Conservation (phyloP, 2,113 vertebrate genomes). For the Sorex araneus region DNA sequence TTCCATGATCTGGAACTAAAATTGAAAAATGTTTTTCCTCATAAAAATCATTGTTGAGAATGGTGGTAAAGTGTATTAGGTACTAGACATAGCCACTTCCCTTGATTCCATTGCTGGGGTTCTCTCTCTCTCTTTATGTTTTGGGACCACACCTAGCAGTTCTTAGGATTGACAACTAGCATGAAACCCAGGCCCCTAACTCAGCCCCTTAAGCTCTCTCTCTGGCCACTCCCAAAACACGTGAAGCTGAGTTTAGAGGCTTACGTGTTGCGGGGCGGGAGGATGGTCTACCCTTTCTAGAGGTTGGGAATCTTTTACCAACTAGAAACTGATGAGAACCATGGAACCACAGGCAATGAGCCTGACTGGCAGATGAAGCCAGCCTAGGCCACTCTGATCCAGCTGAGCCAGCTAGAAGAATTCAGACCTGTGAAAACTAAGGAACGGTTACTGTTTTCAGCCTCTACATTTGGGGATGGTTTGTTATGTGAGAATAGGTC, state of each 20-base stretch:
- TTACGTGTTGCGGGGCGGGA: too few relatives aligned
- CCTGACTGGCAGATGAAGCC: not conserved
- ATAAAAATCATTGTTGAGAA: conserved; percentile 40
- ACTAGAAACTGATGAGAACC: not conserved
- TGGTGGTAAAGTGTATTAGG: not conserved
- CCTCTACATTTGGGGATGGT: not conserved
- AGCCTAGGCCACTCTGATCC: too few relatives aligned
- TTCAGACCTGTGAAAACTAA: conserved; percentile 15
- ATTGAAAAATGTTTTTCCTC: conserved; percentile 20
- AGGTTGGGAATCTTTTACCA: not conserved
- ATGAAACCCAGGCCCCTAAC: not conserved
- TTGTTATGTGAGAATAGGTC: conserved; percentile 30
- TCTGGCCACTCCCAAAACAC: not conserved
- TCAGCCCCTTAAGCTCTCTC: not conserved
- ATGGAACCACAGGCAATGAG: not conserved
- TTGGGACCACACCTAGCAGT: not conserved
- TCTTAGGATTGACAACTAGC: not conserved
- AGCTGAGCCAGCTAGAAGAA: not conserved
- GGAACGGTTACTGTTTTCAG: not conserved
- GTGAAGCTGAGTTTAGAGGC: too few relatives aligned
- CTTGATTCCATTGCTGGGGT: not conserved
- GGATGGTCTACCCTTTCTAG: not conserved
- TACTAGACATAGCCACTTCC: not conserved
- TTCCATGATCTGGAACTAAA: not conserved
- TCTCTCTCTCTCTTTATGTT: not conserved